Conservation (phyloP, 2,113 vertebrate species). For the Phasianus colchicus region DNA sequence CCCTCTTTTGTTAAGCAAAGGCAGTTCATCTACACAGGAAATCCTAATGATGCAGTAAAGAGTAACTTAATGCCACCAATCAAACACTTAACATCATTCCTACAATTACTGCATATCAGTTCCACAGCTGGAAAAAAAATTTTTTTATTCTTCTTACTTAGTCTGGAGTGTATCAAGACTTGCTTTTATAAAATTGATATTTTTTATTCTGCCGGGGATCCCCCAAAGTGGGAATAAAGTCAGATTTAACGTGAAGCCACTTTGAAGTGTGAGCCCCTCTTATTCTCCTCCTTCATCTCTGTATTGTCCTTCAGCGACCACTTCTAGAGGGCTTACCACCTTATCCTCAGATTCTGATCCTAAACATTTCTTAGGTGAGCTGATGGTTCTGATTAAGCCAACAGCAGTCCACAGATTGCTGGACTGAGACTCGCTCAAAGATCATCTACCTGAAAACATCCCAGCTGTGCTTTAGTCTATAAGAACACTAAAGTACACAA, state of each 20-base stretch:
- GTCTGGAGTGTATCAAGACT: not conserved
- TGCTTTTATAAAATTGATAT: conserved; percentile 31
- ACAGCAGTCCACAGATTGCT: not conserved
- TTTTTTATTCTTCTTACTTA: conserved; percentile 11
- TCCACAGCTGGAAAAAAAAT: not conserved
- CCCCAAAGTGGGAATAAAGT: not conserved
- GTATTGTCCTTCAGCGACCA: not conserved
- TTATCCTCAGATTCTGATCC: not conserved
- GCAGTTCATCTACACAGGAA: not conserved
- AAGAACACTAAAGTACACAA: not conserved
- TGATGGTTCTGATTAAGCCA: not conserved
- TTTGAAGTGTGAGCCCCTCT: not conserved
- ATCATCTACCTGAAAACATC: not conserved
- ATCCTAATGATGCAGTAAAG: not conserved
- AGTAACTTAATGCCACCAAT: not conserved
- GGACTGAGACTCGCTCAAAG: not conserved
- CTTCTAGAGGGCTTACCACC: not conserved
- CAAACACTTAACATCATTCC: not conserved
- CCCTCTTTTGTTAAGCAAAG: not conserved
- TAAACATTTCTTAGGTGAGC: not conserved
- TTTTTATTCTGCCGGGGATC: not conserved
- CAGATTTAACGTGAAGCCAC: not conserved
- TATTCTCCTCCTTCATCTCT: not conserved
- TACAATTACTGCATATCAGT: conserved; percentile 4
- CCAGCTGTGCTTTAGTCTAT: not conserved